Evolutionary conservation across 2,888 invertebrate species (phyloP), one percentile per base, ranked within the genome.

Genomic region (Noctua pronuba): DNA sequence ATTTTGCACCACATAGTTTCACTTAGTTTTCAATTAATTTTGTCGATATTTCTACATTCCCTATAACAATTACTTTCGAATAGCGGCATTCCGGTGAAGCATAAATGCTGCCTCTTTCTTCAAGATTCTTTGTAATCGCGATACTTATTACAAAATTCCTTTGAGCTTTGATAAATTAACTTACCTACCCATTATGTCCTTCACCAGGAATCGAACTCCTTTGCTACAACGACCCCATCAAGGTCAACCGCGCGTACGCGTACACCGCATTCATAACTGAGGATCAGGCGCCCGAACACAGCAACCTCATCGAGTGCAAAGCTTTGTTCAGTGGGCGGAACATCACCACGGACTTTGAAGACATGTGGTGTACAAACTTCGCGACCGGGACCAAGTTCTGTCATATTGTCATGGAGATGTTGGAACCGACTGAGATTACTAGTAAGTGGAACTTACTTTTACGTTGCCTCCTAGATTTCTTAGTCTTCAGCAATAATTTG

Each of bases 301-400:
- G 84, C 80, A 86, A 83, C 16, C 88, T 93, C 18, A 90, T 95
- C 0, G 95, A 97, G 74, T 96, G 97, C 89, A 92, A 92, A 90
- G 97, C 97, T 83, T 92, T 98, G 55, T 97, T 98, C 88, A 97
- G 98, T 91, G 98, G 97, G 4, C 93, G 95, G n/a, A 98, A 98
- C 92, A 95, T 98, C 65, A 98, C 98, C 0, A 97, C 97, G 0
- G 97, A 97, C 68, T 96, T 97, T 55, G 97, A 97, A 70, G 97
- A 98, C 90, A 98, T 98, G 98, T 98, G 98, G 98, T 96, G 97
- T 86, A 93, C 95, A 0, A 95, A 94, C 88, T 95, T 95, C 76
- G 88, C 91, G 1, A 86, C 93, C 0, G 95, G 94, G 0, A 87
- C 84, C 13, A 92, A 93, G 86, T 95, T 93, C 86, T 95, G 95